Percentiles rank a stretch among this genome's conserved stretches.
Evolutionary conservation across 1,140 invertebrate species (phyloP).

Genomic region (Proctacanthus coquilletti): DNA sequence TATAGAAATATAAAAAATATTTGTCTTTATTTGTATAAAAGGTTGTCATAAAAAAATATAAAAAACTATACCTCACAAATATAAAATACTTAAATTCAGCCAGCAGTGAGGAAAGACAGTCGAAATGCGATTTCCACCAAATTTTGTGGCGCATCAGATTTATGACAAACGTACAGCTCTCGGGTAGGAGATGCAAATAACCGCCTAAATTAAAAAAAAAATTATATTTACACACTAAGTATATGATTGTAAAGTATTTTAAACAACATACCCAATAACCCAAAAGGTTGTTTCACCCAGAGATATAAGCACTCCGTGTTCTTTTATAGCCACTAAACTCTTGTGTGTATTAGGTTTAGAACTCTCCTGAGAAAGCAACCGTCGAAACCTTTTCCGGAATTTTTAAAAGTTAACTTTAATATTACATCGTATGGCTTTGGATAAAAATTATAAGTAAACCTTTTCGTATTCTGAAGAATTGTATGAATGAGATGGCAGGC

Average conservation of each 20-base stretch:
- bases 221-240: slow-evolving; percentile 2
- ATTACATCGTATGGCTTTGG: no score
- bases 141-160: slow-evolving; percentile 62
- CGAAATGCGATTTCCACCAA: slow-evolving; percentile 65
- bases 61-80: no score
- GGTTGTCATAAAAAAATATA: no score
- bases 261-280: slow-evolving; percentile 34
- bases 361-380: slow-evolving; percentile 38
- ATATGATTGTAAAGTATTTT: slow-evolving; percentile 2
- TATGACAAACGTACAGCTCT: slow-evolving; percentile 66
- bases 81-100: no score
- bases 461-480: slow-evolving; percentile 52
- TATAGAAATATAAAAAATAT: no score
- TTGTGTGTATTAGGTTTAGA: slow-evolving; percentile 43
- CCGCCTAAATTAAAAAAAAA: slow-evolving; percentile 36
- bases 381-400: slow-evolving; percentile 33
- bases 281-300: slow-evolving; percentile 23
- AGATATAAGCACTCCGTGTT: slow-evolving; percentile 48
- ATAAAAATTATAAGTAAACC: slow-evolving; percentile 10
- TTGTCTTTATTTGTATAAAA: no score
- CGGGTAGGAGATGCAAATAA: slow-evolving; percentile 53
- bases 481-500: slow-evolving; percentile 52
- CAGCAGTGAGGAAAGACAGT: slow-evolving; percentile 35
- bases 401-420: no score
- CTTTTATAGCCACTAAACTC: slow-evolving; percentile 60